Evolutionary conservation across 2,113 vertebrate species (phyloP), one percentile per base, ranked within the genome.

Genomic region (Podilymbus podiceps): DNA sequence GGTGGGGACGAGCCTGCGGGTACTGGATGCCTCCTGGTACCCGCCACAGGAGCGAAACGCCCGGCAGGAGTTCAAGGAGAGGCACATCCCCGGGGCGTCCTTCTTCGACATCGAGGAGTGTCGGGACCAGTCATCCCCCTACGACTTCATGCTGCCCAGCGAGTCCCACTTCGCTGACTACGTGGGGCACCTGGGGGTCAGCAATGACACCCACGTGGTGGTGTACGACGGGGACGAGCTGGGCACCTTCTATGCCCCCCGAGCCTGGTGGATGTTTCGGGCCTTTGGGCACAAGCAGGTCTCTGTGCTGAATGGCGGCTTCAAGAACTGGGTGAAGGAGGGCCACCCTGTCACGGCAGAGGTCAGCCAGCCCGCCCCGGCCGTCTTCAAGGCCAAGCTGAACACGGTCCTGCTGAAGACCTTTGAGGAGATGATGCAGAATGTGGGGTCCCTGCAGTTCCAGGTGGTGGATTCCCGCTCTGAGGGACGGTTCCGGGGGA

Each of bases 221-320:
- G 99, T 99, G 42, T 99, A 99, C 21, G 99, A 99, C 23, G 98
- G 98, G 40, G 99, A 99, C 72, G 30, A 98, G 69, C 90, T 99
- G 88, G 99, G 99, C 33, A 98, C 97, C 55, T 99, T 98, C 98
- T 98, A 98, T 1, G 98, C 99, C 1, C 99, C 99, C 5, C 98
- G 99, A 0, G 98, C 99, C 23, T 99, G 99, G 99, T 99, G 99
- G 99, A 99, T 99, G 99, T 99, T 99, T 95, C 98, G 98, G 12
- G 97, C 97, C 42, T 99, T 99, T 4, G 99, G 99, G 17, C 99
- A 99, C 97, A 92, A 89, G 12, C 93, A 94, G 1, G 99, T 99
- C 35, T 99, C 99, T 0, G 98, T 99, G 60, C 98, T 99, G 96
- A 98, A 99, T 30, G 99, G 99, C 0, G 99, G 99, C 28, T 97